phyloP scores from a whole-genome alignment of 2,113 vertebrate genomes.

The Campylorhamphus procurvoides region DNA sequence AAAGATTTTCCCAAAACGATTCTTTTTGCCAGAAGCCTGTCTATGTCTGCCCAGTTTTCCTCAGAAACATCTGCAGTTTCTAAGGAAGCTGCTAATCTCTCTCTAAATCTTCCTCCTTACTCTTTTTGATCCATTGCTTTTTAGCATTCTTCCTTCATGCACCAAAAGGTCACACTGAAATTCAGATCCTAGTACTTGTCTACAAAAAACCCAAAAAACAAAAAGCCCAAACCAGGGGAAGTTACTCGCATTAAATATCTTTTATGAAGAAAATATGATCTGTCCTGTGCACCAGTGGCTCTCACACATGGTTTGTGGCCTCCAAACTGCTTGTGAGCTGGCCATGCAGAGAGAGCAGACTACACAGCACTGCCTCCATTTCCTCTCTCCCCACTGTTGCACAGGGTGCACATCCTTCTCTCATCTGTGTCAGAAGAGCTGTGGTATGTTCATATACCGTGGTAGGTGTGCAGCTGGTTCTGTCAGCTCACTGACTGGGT shows the following conservation, averaged over 20 bases:
- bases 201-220: background rate
- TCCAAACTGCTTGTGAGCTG: background rate
- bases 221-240: background rate
- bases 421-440: background rate
- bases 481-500: background rate
- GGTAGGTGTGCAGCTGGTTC: background rate
- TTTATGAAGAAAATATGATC: background rate
- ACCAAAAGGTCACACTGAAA: background rate
- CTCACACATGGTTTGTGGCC: background rate
- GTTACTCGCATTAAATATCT: background rate
- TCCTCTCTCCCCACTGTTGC: background rate
- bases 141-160: background rate
- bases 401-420: background rate
- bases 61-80: constrained; percentile 35
- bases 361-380: background rate
- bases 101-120: background rate
- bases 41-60: background rate
- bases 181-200: background rate
- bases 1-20: background rate
- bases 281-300: background rate
- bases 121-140: background rate
- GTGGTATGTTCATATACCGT: background rate
- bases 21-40: background rate
- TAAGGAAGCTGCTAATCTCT: background rate
- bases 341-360: background rate